Base-by-base conservation (phyloP, 2,113 vertebrate genomes). In the Phycodurus eques region DNA sequence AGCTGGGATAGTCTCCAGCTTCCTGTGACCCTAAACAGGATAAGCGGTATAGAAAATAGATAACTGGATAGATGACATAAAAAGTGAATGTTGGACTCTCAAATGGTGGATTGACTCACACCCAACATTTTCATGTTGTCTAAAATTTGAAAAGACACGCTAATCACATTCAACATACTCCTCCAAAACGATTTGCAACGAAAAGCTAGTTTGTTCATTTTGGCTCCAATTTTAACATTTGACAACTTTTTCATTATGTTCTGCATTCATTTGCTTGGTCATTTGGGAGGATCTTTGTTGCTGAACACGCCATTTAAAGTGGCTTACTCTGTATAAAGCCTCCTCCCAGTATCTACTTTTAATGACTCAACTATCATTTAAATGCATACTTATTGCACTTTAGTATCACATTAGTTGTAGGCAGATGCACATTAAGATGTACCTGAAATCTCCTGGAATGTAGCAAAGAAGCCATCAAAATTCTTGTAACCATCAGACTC, bases 401-500 rank as follows among this genome's bases (percentile, higher is more conserved):
- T 57, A 27, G n/a, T 59, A 3, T 59, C 12, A 3, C 22, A 35
- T 61, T 17, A 61, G 31, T 17, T 7, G 12, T 31, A 22, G 9
- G n/a, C 3, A 22, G n/a, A 31, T 46, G 15, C n/a, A 66, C n/a
- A 47, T 35, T 27, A 15, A 31, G 4, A 81, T 81, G 44, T 85
- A 96, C 98, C 96, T 92, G 96, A 98, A 85, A 92, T 94, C 90
- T 99, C 96, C 89, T 96, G 94, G 89, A 97, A 99, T 68, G 93
- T 89, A 49, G 95, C 96, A 66, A 96, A 96, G 91, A 99, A 97
- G 44, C 98, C 97, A 60, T 99, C 97, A 56, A 98, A 99, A 72
- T 96, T 98, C 89, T 99, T 99, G 74, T 96, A 98, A 65, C 98
- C 96, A 74, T 99, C 96, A 0, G 96, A 98, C 70, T 94, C 94